These are phyloP conservation scores for Bufo bufo DNA, from an alignment of 2,113 vertebrate genomes.

Conservation along the genomic window DNA sequence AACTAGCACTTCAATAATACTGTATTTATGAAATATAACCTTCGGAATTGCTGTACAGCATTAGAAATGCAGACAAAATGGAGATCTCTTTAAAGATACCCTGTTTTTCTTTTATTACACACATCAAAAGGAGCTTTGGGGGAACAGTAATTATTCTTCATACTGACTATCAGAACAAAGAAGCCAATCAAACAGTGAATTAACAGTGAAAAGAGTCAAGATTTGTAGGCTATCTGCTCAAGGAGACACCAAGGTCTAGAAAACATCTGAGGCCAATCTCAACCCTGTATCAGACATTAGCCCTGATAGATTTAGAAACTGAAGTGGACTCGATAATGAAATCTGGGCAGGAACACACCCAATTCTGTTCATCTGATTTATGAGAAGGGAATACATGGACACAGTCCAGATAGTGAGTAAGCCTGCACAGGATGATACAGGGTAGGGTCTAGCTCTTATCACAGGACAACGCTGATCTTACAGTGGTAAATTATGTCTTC, in stretches of 20 bases:
- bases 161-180: neutral
- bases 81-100: neutral
- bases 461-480: neutral
- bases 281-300: neutral
- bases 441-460: neutral
- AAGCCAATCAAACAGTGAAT: neutral
- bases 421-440: neutral
- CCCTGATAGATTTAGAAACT: neutral
- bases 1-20: no score
- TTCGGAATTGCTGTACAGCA: no score
- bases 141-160: neutral
- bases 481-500: neutral
- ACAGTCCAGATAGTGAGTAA: conserved; percentile 5
- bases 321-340: neutral
- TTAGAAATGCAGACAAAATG: neutral
- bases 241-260: neutral
- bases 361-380: conserved; percentile 12
- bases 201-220: neutral
- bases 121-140: neutral
- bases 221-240: neutral
- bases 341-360: conserved; percentile 18
- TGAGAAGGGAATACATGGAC: conserved; percentile 24
- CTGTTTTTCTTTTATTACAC: neutral
- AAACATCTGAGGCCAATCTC: neutral
- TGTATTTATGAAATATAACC: no score